Evolutionary conservation across 53 echinoderm and acorn worm species (phyloP).

Genomic region (Henricia sp.): DNA sequence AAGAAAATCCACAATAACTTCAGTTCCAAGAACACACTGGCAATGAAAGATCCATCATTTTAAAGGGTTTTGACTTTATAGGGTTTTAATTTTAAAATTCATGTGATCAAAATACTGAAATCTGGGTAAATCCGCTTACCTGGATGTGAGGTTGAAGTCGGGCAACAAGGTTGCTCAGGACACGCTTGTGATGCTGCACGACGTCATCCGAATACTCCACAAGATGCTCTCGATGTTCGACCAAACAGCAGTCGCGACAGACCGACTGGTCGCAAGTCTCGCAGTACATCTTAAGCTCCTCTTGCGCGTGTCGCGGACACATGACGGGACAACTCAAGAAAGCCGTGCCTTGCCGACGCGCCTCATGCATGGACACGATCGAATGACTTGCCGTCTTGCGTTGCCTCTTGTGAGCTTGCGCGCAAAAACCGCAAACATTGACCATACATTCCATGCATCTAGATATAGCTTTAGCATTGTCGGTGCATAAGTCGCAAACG

Average conservation of each 20-base stretch:
- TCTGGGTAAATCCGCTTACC: too few relatives aligned
- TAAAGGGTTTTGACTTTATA: too few relatives aligned
- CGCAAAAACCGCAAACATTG: slow-evolving; percentile 90
- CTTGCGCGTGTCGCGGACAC: slow-evolving; percentile 82
- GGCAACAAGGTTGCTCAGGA: slow-evolving; percentile 79
- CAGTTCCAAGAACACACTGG: too few relatives aligned
- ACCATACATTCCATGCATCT: slow-evolving; percentile 94
- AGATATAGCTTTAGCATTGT: slow-evolving; percentile 80
- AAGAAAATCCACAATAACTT: too few relatives aligned
- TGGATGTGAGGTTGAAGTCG: slow-evolving; percentile 88
- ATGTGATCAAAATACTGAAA: too few relatives aligned
- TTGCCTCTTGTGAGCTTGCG: slow-evolving; percentile 95
- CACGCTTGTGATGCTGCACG: slow-evolving; percentile 74
- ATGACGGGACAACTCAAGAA: slow-evolving; percentile 75
- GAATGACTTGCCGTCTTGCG: slow-evolving; percentile 83
- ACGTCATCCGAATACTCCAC: slow-evolving; percentile 91
- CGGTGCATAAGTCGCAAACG: slow-evolving; percentile 91
- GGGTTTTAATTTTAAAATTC: too few relatives aligned
- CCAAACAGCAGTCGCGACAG: slow-evolving; percentile 94
- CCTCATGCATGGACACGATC: slow-evolving; percentile 84
- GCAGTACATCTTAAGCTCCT: slow-evolving; percentile 92
- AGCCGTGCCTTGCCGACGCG: slow-evolving; percentile 69
- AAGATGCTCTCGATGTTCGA: slow-evolving; percentile 91
- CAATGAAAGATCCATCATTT: too few relatives aligned
- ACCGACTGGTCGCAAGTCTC: slow-evolving; percentile 95